Evolutionary conservation across 2,113 vertebrate species (phyloP), one percentile per base, ranked within the genome.

Genomic region (Dendrocopos noguchii): DNA sequence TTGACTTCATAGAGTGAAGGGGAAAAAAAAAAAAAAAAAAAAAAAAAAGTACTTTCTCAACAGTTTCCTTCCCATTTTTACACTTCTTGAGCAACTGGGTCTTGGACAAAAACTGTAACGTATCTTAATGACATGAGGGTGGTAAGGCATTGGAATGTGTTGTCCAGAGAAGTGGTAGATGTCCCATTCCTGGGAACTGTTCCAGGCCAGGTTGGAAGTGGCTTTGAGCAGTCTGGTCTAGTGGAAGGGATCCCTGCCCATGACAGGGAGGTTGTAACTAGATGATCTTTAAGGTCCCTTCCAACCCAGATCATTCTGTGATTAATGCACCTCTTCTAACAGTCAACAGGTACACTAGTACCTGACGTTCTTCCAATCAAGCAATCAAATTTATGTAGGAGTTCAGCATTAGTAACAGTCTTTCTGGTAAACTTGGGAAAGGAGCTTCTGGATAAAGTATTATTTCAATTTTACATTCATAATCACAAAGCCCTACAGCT

Each of bases 31-130:
- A 36, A 36, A 36, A 36, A 36, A 36, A 39, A 39, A 39, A 39
- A 39, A 39, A 39, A 39, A 39, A 31, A 29, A 22, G 0, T 25
- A n/a, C 57, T 87, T 74, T n/a, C 50, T 78, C 27, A n/a, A 25
- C 6, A 50, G n/a, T 61, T 87, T 65, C 5, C n/a, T 68, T 81
- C 36, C 34, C 17, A 33, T 67, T 84, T 80, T 64, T 27, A 68
- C 21, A 66, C 1, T 2, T 42, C 44, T 88, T 42, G 20, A 3
- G 25, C 57, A 91, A 42, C 42, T 7, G 15, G 12, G 29, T 56
- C 15, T 42, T 21, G 3, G 28, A 57, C 10, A 42, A 72, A 84
- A 88, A 46, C 0, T 1, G 0, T 39, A 53, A 4, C 5, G 6
- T 4, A 4, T 50, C 36, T 64, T 85, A 47, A 56, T 52, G 22